Conservation (phyloP, 2,113 vertebrate genomes). For the Odobenus rosmarus region DNA sequence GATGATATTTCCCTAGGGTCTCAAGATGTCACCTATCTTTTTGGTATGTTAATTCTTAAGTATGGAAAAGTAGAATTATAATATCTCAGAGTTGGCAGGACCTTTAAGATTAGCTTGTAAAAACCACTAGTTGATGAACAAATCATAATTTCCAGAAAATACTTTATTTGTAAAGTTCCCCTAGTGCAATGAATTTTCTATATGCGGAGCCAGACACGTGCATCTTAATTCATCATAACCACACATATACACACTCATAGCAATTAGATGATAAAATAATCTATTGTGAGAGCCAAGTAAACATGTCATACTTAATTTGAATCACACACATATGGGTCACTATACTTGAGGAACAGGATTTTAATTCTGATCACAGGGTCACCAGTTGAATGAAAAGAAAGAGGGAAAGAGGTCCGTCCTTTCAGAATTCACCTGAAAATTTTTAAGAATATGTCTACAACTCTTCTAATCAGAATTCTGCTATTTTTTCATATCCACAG, state of each 20-base stretch:
- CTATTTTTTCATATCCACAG: neutral
- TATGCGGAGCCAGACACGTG: neutral
- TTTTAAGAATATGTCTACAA: neutral
- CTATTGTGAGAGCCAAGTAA: neutral
- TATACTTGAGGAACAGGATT: neutral
- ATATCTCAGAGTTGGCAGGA: neutral
- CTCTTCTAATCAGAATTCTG: neutral
- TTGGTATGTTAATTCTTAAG: neutral
- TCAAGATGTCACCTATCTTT: neutral
- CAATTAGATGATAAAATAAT: neutral
- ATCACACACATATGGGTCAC: neutral
- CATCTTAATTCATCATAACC: neutral
- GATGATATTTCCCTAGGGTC: neutral
- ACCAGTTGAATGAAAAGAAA: neutral
- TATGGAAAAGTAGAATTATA: neutral
- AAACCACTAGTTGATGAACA: neutral
- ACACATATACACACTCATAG: neutral
- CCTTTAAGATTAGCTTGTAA: neutral
- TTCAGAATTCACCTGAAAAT: neutral
- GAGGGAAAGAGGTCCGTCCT: neutral
- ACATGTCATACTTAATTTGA: neutral
- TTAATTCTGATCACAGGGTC: neutral
- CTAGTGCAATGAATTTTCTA: neutral
- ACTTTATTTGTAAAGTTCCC: neutral
- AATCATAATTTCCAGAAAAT: neutral